A percentile compares a stretch with the other conserved stretches of the same genome.
Evolutionary conservation across 2,113 vertebrate genomes (phyloP).

Genomic region (Pomatorhinus ruficollis): DNA sequence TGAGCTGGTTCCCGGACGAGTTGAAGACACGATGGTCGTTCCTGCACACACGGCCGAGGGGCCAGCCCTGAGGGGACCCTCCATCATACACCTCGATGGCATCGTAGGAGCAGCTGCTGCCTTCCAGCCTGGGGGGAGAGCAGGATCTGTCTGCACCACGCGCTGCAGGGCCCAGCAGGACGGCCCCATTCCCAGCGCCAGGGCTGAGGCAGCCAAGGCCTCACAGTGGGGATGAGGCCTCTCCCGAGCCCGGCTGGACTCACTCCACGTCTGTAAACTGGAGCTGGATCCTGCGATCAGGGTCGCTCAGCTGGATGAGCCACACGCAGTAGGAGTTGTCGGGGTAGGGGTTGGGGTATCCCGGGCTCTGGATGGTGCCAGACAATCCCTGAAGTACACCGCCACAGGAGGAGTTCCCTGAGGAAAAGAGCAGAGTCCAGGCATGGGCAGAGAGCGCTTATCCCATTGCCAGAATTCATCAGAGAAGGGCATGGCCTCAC

Average conservation of each 20-base stretch:
- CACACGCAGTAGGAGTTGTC: not conserved
- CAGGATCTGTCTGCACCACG: not conserved
- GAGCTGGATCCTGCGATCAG: not conserved
- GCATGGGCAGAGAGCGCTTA: not conserved
- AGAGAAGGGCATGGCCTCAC: not conserved
- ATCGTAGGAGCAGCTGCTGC: not conserved
- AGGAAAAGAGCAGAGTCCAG: fast-evolving
- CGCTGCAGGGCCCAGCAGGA: not conserved
- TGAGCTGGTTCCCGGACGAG: not conserved
- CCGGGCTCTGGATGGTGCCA: not conserved
- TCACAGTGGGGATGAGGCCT: fast-evolving
- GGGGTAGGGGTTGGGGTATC: not conserved
- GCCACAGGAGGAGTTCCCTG: fast-evolving
- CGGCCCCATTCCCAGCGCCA: fast-evolving
- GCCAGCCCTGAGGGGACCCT: fast-evolving
- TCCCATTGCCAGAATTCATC: fast-evolving
- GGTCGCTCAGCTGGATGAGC: fast-evolving
- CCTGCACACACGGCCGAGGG: not conserved
- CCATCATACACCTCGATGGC: not conserved
- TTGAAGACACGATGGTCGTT: not conserved
- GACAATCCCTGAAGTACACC: not conserved
- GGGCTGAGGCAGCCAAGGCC: not conserved
- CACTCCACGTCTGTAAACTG: not conserved
- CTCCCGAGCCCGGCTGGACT: fast-evolving
- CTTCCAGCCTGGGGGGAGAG: not conserved